These are phyloP conservation scores for Papilio polyxenes DNA, from an alignment of 1,140 invertebrate species.

Conservation along the genomic window DNA sequence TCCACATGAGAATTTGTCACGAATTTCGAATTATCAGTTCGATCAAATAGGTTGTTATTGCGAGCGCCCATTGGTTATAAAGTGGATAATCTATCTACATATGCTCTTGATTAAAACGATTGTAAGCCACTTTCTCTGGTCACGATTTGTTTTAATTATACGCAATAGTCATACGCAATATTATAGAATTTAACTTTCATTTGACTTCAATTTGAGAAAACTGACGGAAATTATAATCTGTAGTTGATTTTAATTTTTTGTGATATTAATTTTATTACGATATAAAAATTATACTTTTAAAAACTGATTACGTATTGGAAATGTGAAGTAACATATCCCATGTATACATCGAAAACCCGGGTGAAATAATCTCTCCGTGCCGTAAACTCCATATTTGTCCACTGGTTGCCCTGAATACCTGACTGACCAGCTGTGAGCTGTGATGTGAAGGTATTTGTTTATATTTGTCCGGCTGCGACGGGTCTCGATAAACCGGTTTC, in stretches of 20 bases:
- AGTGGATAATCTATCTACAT: not conserved
- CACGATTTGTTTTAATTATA: slow-evolving; percentile 52
- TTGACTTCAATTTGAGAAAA: not conserved
- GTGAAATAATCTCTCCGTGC: slow-evolving; percentile 37
- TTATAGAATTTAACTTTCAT: not conserved
- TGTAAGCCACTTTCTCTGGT: slow-evolving; percentile 64
- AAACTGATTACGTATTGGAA: slow-evolving; percentile 16
- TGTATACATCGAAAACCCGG: slow-evolving; percentile 12
- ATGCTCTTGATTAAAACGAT: slow-evolving; percentile 46
- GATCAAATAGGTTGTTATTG: slow-evolving; percentile 29
- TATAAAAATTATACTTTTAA: slow-evolving; percentile 7
- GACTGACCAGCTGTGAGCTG: slow-evolving; percentile 40
- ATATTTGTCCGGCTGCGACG: slow-evolving; percentile 19
- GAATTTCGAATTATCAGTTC: slow-evolving; percentile 33
- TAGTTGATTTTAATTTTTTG: not conserved
- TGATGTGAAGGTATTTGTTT: slow-evolving; percentile 38
- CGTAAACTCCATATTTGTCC: slow-evolving; percentile 41
- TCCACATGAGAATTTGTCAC: slow-evolving; percentile 36
- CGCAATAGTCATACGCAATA: not conserved
- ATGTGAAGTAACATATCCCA: slow-evolving; percentile 28
- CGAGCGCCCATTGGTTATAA: slow-evolving; percentile 24
- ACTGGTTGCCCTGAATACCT: slow-evolving; percentile 42
- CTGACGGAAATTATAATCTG: not conserved
- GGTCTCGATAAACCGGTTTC: slow-evolving; percentile 49
- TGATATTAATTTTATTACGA: not conserved